Evolutionary conservation across 2,888 invertebrate species (phyloP).

Genomic region (Ypsolopha scabrella): DNA sequence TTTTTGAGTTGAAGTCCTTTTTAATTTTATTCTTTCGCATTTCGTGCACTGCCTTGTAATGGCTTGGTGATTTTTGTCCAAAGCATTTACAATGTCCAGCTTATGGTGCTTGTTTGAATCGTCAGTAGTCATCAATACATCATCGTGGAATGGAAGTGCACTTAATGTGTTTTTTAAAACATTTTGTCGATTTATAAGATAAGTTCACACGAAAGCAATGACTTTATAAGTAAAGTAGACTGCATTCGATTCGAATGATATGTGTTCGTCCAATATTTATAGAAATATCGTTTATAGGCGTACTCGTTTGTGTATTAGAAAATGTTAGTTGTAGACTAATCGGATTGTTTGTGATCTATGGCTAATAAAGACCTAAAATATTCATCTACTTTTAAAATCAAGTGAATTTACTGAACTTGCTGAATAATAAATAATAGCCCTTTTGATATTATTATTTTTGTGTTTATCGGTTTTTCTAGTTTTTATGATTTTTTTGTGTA

Average conservation of each 20-base stretch:
- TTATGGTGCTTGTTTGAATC: constrained; percentile 4
- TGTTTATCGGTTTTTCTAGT: too few relatives aligned
- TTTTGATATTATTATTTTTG: too few relatives aligned
- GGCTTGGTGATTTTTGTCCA: constrained; percentile 20
- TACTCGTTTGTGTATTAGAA: constrained; percentile 51
- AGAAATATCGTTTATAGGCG: constrained; percentile 51
- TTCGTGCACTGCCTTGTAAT: constrained; percentile 39
- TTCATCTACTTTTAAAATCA: too few relatives aligned
- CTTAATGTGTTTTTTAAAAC: constrained; percentile 35
- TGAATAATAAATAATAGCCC: too few relatives aligned
- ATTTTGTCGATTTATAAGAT: constrained; percentile 26
- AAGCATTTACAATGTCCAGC: constrained; percentile 5
- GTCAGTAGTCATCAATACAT: neutral
- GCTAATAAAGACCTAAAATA: too few relatives aligned
- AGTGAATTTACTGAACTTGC: too few relatives aligned
- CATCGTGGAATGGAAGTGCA: constrained; percentile 39
- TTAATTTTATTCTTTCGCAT: constrained; percentile 16
- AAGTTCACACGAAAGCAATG: constrained; percentile 51
- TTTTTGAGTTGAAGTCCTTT: neutral
- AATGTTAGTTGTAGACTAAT: constrained; percentile 29
- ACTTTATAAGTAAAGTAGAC: constrained; percentile 53
- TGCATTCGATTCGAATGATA: constrained; percentile 64
- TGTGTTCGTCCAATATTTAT: constrained; percentile 66
- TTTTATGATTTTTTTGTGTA: too few relatives aligned
- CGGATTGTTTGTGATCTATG: constrained; percentile 12